phyloP scores from a whole-genome alignment of 2,113 vertebrate genomes.

The Labrus mixtus region DNA sequence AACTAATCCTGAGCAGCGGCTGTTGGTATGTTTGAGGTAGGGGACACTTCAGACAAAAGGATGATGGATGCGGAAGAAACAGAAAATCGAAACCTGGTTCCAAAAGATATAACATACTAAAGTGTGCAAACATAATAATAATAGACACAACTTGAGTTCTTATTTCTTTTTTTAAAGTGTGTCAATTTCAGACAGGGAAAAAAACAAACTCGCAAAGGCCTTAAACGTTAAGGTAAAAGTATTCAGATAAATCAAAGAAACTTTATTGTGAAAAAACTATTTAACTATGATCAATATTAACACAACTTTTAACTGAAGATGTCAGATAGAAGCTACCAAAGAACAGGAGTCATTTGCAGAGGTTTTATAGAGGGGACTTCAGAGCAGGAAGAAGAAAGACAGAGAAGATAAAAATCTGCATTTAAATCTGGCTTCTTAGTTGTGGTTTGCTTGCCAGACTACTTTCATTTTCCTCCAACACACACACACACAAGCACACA shows the following conservation, averaged over 20 bases:
- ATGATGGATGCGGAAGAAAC: too few relatives aligned
- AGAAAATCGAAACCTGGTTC: too few relatives aligned
- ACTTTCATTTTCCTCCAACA: constrained; percentile 76
- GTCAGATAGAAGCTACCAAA: neutral
- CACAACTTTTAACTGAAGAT: neutral
- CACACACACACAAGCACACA: constrained; percentile 34
- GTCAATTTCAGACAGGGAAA: neutral
- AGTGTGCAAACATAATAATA: too few relatives aligned
- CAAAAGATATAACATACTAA: too few relatives aligned
- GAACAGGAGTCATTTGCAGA: constrained; percentile 19
- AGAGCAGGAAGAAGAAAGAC: constrained; percentile 14
- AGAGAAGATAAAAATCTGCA: constrained; percentile 49
- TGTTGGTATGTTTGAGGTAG: too few relatives aligned
- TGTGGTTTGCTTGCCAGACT: constrained; percentile 71
- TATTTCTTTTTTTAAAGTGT: too few relatives aligned
- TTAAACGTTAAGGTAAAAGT: too few relatives aligned
- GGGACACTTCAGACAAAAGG: too few relatives aligned
- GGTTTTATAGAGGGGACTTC: constrained; percentile 9
- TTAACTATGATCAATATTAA: neutral
- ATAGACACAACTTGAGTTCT: too few relatives aligned
- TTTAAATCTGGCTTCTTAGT: constrained; percentile 73
- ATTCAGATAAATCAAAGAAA: neutral
- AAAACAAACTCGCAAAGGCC: too few relatives aligned
- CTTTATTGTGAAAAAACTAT: too few relatives aligned
- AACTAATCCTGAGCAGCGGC: too few relatives aligned